Conservation (phyloP, 1,140 invertebrate species). For the Lineus longissimus region DNA sequence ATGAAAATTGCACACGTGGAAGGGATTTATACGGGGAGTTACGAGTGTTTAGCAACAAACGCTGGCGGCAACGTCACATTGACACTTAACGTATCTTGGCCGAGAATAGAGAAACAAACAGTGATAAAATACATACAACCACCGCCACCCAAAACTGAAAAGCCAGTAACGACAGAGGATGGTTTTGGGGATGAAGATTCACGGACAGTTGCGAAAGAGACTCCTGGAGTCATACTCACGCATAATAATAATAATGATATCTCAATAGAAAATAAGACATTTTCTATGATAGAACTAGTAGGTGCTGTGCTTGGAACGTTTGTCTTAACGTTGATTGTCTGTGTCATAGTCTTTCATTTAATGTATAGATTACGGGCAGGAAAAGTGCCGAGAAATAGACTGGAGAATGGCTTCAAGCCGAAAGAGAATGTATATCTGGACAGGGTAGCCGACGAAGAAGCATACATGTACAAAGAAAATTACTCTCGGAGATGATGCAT, state of each 20-base stretch:
- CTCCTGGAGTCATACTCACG: background rate
- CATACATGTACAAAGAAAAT: background rate
- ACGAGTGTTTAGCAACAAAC: constrained; percentile 49
- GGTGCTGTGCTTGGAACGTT: constrained; percentile 49
- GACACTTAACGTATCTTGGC: constrained; percentile 47
- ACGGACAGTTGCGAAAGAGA: background rate
- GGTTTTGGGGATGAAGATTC: background rate
- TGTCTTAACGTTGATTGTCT: constrained; percentile 44
- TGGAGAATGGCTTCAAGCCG: background rate
- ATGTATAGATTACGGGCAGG: constrained; percentile 31
- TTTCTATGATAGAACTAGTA: constrained; percentile 42
- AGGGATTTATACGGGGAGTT: constrained; percentile 32
- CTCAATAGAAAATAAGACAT: constrained; percentile 17
- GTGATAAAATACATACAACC: background rate
- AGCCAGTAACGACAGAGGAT: background rate
- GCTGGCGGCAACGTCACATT: constrained; percentile 51
- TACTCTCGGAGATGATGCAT: background rate
- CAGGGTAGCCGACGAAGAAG: background rate
- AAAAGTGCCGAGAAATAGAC: background rate
- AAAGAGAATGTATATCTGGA: constrained; percentile 1
- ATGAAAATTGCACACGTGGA: constrained; percentile 16
- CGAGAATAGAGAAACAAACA: constrained; percentile 15
- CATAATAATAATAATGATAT: background rate
- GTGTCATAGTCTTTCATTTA: constrained; percentile 41
- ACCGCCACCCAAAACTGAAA: background rate